Evolutionary conservation across 2,888 invertebrate genomes (phyloP), one percentile per base, ranked within the genome.

Genomic region (Andrena camellia): DNA sequence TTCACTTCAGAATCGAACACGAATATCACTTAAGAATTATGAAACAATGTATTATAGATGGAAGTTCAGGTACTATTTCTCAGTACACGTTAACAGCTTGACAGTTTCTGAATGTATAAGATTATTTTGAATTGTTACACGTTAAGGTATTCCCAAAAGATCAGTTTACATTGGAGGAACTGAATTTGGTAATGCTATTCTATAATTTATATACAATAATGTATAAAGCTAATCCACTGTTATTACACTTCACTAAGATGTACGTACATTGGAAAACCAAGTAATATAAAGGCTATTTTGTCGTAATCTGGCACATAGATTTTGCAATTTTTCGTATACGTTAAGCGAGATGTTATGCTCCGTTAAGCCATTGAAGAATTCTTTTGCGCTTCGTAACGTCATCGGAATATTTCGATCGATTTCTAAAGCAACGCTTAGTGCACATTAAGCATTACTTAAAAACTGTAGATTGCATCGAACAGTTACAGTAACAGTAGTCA

Each of bases 141-240:
- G 42, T 69, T 74, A 50, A 66, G 63, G 20, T 67, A 60, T 83
- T 50, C 54, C 50, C 33, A 62, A 78, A 48, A 60, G 33, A 75
- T 10, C 63, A 83, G 64, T 68, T 75, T 69, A n/a, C 71, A 60
- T 52, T 2, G n/a, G 57, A 64, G 54, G 68, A 69, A 71, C 68
- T 72, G 72, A 59, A 52, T 71, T 75, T 74, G 48, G 71, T 78
- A 31, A 67, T 71, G 76, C 64, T 78, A 72, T 78, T 68, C 42
- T 57, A 60, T 74, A 76, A 77, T 71, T 78, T 74, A 76, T 72
- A 67, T 75, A 59, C 57, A 64, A 70, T 75, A 78, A 60, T 87
- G 85, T 85, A 74, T 78, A 87, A 80, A 78, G 74, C 66, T 78
- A 59, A 78, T 81, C 60, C 72, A 78, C 50, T 86, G 82, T 85